phyloP scores from a whole-genome alignment of 2,113 vertebrate species.

The Aspidoscelis tigris region DNA sequence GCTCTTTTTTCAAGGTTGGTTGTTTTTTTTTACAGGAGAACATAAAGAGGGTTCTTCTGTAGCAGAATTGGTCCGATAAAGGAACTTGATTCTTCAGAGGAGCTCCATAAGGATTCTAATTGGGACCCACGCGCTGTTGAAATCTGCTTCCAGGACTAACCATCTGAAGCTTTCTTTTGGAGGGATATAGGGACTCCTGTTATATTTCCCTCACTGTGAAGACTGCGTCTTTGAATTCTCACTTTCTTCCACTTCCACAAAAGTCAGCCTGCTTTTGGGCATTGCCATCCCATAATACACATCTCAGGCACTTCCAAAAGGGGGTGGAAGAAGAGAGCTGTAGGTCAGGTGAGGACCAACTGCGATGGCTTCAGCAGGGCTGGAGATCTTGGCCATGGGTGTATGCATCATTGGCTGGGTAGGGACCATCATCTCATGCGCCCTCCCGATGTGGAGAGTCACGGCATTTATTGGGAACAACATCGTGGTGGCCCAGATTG shows the following conservation, averaged over 20 bases:
- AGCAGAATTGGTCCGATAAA: not conserved
- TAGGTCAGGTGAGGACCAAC: not conserved
- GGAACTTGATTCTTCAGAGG: not conserved
- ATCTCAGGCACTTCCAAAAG: not conserved
- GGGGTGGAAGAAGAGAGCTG: not conserved
- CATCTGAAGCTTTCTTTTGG: not conserved
- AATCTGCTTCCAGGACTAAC: slow-evolving; percentile 5
- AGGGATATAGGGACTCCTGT: not conserved
- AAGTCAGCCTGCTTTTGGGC: not conserved
- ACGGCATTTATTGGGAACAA: slow-evolving; percentile 91
- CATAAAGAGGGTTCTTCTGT: not conserved
- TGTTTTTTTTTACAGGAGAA: not conserved
- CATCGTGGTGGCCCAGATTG: slow-evolving; percentile 90
- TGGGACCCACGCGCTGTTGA: not conserved
- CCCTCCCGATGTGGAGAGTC: slow-evolving; percentile 87
- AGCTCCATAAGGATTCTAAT: not conserved
- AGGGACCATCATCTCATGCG: slow-evolving; percentile 77
- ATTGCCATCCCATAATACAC: not conserved
- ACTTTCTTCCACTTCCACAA: no score
- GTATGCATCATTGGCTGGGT: slow-evolving; percentile 86
- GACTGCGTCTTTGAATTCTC: not conserved
- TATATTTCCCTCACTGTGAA: not conserved
- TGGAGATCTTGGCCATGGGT: slow-evolving; percentile 81
- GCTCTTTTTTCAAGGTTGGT: not conserved
- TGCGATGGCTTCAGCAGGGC: not conserved